Evolutionary conservation across 1,140 invertebrate species (phyloP), one percentile per base, ranked within the genome.

Genomic region (Sogatella furcifera): DNA sequence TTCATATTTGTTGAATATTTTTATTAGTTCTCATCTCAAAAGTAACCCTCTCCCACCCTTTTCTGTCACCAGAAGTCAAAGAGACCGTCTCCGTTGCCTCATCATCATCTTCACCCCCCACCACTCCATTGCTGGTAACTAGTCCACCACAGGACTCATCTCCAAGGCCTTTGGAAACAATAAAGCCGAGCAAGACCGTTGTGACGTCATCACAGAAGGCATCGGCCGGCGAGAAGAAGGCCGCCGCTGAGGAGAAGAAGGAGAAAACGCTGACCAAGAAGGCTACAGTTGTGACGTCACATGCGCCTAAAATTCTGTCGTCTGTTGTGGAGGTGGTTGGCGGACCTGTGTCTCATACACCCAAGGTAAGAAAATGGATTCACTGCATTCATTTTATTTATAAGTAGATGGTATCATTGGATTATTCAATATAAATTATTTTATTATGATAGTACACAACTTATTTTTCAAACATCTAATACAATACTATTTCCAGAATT

Each of bases 121-220:
- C 28, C 19, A 52, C 59, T 3, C 31, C 38, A 15, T 2, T 38
- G 11, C 34, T 4, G 2, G 24, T 4, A 28, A 38, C 34, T 10
- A 4, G 3, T 2, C 34, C 34, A 11, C 34, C 34, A 9, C 11
- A 42, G 71, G 74, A 65, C 70, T 72, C 14, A 75, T n/a, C n/a
- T n/a, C 74, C 41, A 2, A 38, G 11, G 11, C 8, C 34, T 13
- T 68, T 75, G 61, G 73, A 77, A 28, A n/a, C n/a, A n/a, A 81
- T 82, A 46, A 79, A 80, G 66, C 80, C 81, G 2, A 80, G 78
- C 62, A 82, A 81, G 75, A 74, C 78, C n/a, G n/a, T n/a, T 17
- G 56, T 56, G 56, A 69, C 58, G 68, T 72, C 58, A 28, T 14
- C 22, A 72, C 76, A 73, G 66, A 49, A 44, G 21, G 1, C 34